Evolutionary conservation across 2,888 invertebrate species (phyloP), one percentile per base, ranked within the genome.

Genomic region (Argynnis bischoffii): DNA sequence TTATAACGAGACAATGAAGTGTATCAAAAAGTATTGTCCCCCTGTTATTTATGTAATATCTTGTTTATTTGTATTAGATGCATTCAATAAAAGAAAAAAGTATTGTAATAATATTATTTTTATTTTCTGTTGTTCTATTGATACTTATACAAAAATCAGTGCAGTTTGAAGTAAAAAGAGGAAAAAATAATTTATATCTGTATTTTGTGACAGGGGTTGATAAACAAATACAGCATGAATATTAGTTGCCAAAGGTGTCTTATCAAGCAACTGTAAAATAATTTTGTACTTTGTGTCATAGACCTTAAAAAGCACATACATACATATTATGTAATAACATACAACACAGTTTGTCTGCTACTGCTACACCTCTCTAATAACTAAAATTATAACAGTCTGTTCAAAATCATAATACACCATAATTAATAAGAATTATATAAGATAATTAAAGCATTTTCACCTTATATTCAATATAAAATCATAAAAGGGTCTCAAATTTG

Each of bases 361-460:
- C 65, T 59, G 70, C 66, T 73, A 88, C 87, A 76, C 77, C 75
- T 81, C 82, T 79, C 79, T 82, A 85, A 82, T 81, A 89, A 89
- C 87, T 92, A 90, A 91, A 90, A 87, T 89, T 92, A 92, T 92
- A 92, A 92, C 92, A 92, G 92, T 92, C 92, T 91, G 89, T 92
- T 89, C 87, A 89, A 88, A 92, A 91, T 90, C 89, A 91, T 90
- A 90, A 88, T 92, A 92, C 89, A 89, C 85, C 86, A 86, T 88
- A 88, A 87, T 83, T 86, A 88, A 89, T 87, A 86, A 87, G 84
- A 84, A 88, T 85, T 82, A 85, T 90, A 88, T 88, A 89, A 88
- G 89, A 91, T 92, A 92, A 92, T 92, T 92, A 92, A 92, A 92
- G 92, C 92, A 90, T 92, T 89, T 89, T 86, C 90, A 91, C 91